Base-by-base conservation (phyloP, 2,888 invertebrate genomes). In the Meandrusa payeni region DNA sequence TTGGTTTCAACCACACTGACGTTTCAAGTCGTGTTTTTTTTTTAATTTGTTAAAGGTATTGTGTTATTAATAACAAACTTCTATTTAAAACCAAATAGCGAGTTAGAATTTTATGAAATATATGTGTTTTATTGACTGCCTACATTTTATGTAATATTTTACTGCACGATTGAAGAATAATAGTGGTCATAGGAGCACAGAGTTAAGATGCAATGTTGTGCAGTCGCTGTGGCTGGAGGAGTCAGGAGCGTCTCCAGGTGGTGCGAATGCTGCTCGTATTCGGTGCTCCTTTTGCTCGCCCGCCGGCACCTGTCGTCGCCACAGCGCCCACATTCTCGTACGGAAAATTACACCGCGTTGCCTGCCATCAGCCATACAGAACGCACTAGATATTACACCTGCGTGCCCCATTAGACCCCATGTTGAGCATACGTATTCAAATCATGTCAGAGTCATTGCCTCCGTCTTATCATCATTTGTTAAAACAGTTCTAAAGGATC, bases 211-310 rank as follows among this genome's bases (percentile, higher is more conserved):
- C 4, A 12, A 48, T 59, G 46, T 57, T 64, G 63, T 55, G 64
- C 89, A 91, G 91, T 91, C 91, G 67, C 86, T 90, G 76, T 91
- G 91, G 90, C 55, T 86, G 79, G 90, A 90, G 60, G 90, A 90
- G 50, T 9, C 39, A 9, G 67, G 61, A 36, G 61, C 47, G 12
- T 50, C 47, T 33, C 61, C 72, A 47, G 73, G 69, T 47, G 62
- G 46, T 53, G 57, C 70, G 47, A 57, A 74, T 50, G 51, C 31
- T 27, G 51, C 54, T 23, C 52, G 56, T 3, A 59, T 64, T 39
- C 64, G 65, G 47, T 72, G 70, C 75, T 70, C 73, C 42, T 51
- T 58, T 54, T 64, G 68, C 57, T 57, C 59, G 42, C 52, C 72
- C 57, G 67, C 53, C 59, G 70, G 66, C 50, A 51, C 72, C 57